phyloP scores from a whole-genome alignment of 2,113 vertebrate species.

The Micronisus gabar region DNA sequence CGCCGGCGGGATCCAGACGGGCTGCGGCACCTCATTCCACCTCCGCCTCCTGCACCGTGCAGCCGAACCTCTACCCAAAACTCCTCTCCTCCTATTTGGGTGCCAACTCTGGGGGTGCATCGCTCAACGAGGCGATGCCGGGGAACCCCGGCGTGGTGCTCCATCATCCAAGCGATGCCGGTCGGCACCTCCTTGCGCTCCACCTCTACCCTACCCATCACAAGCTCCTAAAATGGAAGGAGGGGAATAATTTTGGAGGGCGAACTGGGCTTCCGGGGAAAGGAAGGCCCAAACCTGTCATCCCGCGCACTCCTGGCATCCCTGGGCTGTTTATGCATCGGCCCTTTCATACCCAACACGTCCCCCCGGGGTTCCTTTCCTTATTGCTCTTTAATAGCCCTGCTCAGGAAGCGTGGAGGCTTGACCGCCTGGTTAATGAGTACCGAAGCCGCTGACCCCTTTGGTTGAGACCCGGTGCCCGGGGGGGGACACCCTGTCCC shows the following conservation, averaged over 20 bases:
- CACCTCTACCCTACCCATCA: fast-evolving
- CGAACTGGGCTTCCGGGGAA: background rate
- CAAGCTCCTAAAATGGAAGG: background rate
- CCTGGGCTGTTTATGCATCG: background rate
- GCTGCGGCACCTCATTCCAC: background rate
- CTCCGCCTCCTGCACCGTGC: fast-evolving
- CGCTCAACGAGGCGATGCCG: fast-evolving
- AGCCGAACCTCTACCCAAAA: fast-evolving
- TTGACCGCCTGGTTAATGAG: conserved; percentile 15
- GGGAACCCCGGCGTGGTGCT: fast-evolving
- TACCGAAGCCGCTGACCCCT: background rate
- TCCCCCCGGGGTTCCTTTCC: background rate
- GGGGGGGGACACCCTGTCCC: background rate
- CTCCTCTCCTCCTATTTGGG: fast-evolving
- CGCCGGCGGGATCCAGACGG: fast-evolving
- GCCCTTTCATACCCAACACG: background rate
- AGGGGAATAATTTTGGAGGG: background rate
- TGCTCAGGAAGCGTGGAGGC: background rate
- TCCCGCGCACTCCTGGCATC: background rate
- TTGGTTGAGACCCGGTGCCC: fast-evolving
- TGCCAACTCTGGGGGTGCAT: background rate
- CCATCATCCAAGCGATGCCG: fast-evolving
- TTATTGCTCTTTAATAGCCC: conserved; percentile 26
- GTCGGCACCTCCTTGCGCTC: background rate
- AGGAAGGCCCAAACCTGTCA: background rate